Evolutionary conservation across 2,113 vertebrate genomes (phyloP), one percentile per base, ranked within the genome.

Genomic region (Nothoprocta pentlandii): DNA sequence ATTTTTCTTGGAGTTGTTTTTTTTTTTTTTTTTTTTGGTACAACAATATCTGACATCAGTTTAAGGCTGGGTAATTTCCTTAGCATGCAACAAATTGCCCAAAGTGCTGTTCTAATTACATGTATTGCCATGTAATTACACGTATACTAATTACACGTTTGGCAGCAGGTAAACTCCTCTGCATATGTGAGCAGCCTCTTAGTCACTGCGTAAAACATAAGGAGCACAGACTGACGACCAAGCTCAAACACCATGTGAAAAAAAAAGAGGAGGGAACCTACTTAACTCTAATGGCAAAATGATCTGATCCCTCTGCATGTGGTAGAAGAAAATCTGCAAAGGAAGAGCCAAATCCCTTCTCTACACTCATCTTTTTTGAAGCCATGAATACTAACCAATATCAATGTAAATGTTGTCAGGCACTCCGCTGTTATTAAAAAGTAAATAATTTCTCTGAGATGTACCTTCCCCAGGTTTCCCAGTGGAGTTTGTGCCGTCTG

Each of bases 291-390:
- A 26, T 11, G 67, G 82, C 46, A 4, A 0, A 86, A 71, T 67
- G 80, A 86, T 93, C 74, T 71, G 68, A 93, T 92, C 67, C 78
- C 80, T 89, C 92, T 78, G 89, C 90, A 68, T 62, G 85, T 80
- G 89, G 74, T 77, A 90, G 80, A 92, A 89, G 41, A 58, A 92
- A 94, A 92, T 80, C 79, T 91, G 69, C 71, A 91, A 54, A 54
- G 16, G 80, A 82, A 84, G n/a, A 73, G 34, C 36, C 84, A 95
- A 96, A 95, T 96, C 90, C 83, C 70, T 88, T 87, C 64, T 51
- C 49, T 67, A 74, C 92, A 96, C 17, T 32, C 70, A 6, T 86
- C 70, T 68, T 41, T 67, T 79, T 46, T 64, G 51, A 94, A 84
- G 56, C 41, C 41, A 34, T 39, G 76, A 89, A 92, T 84, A 26